Evolutionary conservation across 1,140 invertebrate genomes (phyloP).

Genomic region (Aphaenogaster floridana): DNA sequence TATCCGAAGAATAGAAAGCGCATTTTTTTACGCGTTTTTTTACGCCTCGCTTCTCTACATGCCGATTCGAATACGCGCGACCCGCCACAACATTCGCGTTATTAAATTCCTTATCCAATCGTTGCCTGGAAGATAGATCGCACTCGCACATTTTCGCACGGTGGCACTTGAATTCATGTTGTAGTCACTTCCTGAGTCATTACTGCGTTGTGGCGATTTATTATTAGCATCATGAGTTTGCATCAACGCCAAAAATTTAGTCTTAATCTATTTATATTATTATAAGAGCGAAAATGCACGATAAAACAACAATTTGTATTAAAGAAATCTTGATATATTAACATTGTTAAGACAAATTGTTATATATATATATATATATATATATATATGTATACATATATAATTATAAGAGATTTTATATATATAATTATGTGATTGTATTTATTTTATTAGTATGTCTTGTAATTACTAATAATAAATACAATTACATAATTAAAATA

Average conservation of each 20-base stretch:
- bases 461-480: background rate
- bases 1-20: background rate
- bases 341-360: no score
- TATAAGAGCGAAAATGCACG: background rate
- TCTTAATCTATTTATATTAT: background rate
- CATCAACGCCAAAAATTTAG: background rate
- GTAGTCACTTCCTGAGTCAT: background rate
- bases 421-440: background rate
- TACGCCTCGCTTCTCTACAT: background rate
- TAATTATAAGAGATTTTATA: background rate
- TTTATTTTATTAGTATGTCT: background rate
- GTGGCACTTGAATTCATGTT: background rate
- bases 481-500: background rate
- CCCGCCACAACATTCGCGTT: background rate
- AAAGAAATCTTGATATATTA: background rate
- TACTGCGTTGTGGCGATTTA: background rate
- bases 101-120: constrained; percentile 57
- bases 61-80: background rate
- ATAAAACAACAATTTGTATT: background rate
- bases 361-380: background rate
- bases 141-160: background rate
- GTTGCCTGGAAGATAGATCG: background rate
- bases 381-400: background rate
- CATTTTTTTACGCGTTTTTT: background rate
- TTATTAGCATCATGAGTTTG: constrained; percentile 13